Conservation (phyloP, 2,113 vertebrate species). For the Phycodurus eques region DNA sequence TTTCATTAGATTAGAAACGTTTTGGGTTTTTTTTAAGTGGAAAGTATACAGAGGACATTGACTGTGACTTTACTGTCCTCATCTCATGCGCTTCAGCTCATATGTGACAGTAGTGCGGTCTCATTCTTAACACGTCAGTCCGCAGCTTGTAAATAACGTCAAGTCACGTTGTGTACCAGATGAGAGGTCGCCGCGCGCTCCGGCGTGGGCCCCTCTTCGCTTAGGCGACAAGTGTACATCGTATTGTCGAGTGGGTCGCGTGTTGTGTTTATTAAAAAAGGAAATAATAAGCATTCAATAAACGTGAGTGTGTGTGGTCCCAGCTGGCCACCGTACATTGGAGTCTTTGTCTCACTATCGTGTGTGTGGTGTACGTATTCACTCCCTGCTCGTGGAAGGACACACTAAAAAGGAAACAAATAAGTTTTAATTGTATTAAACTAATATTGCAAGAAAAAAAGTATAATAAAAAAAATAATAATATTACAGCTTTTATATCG, state of each 20-base stretch:
- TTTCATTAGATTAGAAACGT: constrained; percentile 16
- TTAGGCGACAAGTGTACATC: constrained; percentile 59
- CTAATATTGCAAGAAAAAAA: too few species aligned
- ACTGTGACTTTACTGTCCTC: constrained; percentile 37
- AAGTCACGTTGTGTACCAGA: constrained; percentile 48
- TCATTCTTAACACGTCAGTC: constrained; percentile 62
- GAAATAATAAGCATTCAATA: constrained; percentile 5
- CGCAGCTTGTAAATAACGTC: constrained; percentile 64
- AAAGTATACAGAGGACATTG: constrained; percentile 24
- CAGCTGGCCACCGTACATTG: constrained; percentile 1
- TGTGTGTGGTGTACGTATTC: background rate
- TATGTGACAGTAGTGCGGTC: constrained; percentile 64
- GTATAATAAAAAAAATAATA: too few species aligned
- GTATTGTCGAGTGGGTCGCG: constrained; percentile 63
- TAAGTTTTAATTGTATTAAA: too few species aligned
- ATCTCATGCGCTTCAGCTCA: constrained; percentile 60
- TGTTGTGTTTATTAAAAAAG: constrained; percentile 72
- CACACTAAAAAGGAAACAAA: too few species aligned
- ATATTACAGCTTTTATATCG: too few species aligned
- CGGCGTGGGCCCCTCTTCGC: constrained; percentile 44
- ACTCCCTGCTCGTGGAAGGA: background rate
- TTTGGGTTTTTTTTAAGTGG: constrained; percentile 5
- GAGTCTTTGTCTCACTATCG: background rate
- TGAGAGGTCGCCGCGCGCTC: constrained; percentile 45
- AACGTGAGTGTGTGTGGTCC: constrained; percentile 1